phyloP scores from a whole-genome alignment of 2,888 invertebrate species.

The Heliconius hortense region DNA sequence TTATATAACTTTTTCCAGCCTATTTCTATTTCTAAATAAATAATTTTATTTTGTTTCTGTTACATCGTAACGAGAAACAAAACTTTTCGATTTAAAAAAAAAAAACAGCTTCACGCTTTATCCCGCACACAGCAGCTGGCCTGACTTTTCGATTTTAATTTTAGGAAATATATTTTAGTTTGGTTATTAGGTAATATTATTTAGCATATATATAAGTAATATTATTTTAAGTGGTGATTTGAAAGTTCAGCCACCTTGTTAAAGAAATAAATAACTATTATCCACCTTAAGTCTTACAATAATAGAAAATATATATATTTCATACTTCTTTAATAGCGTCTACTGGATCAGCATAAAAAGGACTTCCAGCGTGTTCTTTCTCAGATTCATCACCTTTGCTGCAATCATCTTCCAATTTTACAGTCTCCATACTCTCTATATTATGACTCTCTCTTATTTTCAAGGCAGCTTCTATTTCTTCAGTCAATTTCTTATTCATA shows the following conservation, averaged over 20 bases:
- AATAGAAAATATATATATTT: conserved; percentile 25
- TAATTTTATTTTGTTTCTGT: no score
- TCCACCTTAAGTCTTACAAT: not conserved
- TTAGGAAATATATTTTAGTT: no score
- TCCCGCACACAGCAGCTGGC: no score
- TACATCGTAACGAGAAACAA: no score
- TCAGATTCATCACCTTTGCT: conserved; percentile 64
- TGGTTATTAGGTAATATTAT: no score
- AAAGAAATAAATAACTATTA: not conserved
- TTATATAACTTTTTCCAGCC: no score
- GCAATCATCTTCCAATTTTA: conserved; percentile 72
- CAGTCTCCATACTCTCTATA: conserved; percentile 77
- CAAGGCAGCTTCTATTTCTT: conserved; percentile 74
- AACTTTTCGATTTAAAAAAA: no score
- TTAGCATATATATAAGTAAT: no score
- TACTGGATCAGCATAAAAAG: conserved; percentile 94
- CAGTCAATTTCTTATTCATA: conserved; percentile 77
- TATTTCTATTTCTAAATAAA: no score
- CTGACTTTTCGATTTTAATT: no score
- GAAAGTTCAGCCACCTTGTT: not conserved
- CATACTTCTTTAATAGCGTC: conserved; percentile 87
- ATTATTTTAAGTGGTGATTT: no score
- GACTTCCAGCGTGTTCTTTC: conserved; percentile 88
- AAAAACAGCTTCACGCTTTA: no score
- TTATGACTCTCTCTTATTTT: conserved; percentile 68